Base-by-base conservation (phyloP, 2,888 invertebrate genomes). In the Andricus curvator region DNA sequence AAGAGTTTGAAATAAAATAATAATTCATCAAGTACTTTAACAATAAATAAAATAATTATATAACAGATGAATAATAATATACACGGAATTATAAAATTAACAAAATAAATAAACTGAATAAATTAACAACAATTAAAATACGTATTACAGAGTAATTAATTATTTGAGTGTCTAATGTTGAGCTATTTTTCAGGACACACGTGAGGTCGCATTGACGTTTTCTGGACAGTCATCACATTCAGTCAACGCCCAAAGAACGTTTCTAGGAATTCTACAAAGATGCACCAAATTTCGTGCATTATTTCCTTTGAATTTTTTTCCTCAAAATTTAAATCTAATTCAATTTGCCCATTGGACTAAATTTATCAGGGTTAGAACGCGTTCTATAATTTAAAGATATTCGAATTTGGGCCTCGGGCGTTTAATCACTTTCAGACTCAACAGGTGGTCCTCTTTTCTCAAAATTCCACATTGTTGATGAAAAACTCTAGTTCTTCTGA, bases 371-470 rank as follows among this genome's bases (percentile, higher is more conserved):
- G 25, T 25, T 22, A 67, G 81, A 81, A 79, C 80, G 70, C 79
- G 77, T 79, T 80, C 82, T 78, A 81, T 80, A 82, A 82, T 80
- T 82, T 70, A 81, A 79, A 68, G 77, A 77, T n/a, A 67, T 68
- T 78, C 44, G 68, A 83, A 82, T 78, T 81, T 77, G 80, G 62
- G 79, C 70, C 60, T 51, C 56, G 80, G 83, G 83, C 84, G 82
- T 85, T 86, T 86, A 86, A 88, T 89, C 88, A 88, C 85, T 87
- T 81, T 84, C 79, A 80, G 82, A 85, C 85, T 89, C 89, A 89
- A 89, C 89, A 89, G 88, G 89, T 89, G 88, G 89, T 84, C 82
- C 88, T 84, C 84, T 89, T 78, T 78, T 48, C 17, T 66, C 77
- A 41, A 78, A 77, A 22, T 76, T 25, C 33, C 33, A 77, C 15